phyloP scores from a whole-genome alignment of 2,797 vertebrate species.

The Babyrousa celebensis region DNA sequence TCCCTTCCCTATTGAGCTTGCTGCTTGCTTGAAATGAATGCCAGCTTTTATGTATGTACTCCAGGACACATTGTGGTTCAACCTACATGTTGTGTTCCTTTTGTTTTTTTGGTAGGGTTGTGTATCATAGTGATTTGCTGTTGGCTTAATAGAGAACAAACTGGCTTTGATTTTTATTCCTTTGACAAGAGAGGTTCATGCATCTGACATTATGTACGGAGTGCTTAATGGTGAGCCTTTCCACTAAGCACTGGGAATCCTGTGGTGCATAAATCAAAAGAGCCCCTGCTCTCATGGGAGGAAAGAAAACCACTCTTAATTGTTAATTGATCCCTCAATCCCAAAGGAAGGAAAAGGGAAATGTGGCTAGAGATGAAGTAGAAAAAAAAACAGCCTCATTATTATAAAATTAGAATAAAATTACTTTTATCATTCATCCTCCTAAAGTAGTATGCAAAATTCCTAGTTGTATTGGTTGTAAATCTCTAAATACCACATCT shows the following conservation, averaged over 20 bases:
- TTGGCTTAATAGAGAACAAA: background rate
- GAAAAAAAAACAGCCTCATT: background rate
- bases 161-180: background rate
- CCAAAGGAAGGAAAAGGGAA: too few relatives aligned
- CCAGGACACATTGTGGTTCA: background rate
- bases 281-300: background rate
- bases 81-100: background rate
- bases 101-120: background rate
- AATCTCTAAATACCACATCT: background rate
- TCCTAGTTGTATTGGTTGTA: background rate
- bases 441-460: background rate
- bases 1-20: background rate
- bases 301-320: background rate
- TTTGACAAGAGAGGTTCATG: background rate
- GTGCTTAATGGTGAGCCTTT: background rate
- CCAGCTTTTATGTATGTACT: background rate
- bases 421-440: background rate
- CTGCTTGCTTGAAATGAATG: background rate
- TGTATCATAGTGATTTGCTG: background rate
- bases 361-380: background rate
- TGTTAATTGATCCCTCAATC: background rate
- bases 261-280: background rate
- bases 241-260: background rate
- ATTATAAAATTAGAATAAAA: conserved; percentile 51
- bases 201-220: background rate